Evolutionary conservation across 2,888 invertebrate species (phyloP).

Genomic region (Galeruca laticollis): DNA sequence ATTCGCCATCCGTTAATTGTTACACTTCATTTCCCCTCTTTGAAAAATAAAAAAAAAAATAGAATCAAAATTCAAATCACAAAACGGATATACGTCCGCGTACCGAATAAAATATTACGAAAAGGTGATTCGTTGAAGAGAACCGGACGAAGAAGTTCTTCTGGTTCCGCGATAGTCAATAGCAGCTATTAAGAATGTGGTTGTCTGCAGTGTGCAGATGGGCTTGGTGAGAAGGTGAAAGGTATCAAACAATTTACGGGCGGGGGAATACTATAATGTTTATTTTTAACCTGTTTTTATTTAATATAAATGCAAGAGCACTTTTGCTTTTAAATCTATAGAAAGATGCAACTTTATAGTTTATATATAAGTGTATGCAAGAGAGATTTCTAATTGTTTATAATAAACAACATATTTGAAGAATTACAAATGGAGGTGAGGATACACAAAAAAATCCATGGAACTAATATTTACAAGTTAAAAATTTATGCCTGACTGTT

Average conservation of each 20-base stretch:
- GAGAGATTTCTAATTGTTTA: no score
- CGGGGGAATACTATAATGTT: constrained; percentile 48
- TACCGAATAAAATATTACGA: constrained; percentile 21
- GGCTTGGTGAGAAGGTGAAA: constrained; percentile 55
- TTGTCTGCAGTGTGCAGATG: constrained; percentile 46
- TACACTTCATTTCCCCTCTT: constrained; percentile 44
- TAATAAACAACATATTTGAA: no score
- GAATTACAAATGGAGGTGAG: no score
- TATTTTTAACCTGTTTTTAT: constrained; percentile 36
- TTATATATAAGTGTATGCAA: no score
- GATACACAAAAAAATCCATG: no score
- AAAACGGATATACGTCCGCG: constrained; percentile 22
- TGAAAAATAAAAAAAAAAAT: constrained; percentile 31
- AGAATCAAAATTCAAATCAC: constrained; percentile 47
- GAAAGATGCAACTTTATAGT: neutral
- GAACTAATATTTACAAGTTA: no score
- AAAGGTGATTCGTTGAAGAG: constrained; percentile 8
- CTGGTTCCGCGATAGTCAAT: constrained; percentile 29
- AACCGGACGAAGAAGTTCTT: constrained; percentile 31
- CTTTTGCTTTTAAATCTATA: constrained; percentile 4
- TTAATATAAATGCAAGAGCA: constrained; percentile 19
- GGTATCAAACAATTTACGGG: constrained; percentile 45
- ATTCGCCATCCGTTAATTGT: constrained; percentile 39
- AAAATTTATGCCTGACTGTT: no score
- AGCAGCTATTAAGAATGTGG: constrained; percentile 45